Conservation (phyloP, 2,113 vertebrate genomes). For the Pavo muticus region DNA sequence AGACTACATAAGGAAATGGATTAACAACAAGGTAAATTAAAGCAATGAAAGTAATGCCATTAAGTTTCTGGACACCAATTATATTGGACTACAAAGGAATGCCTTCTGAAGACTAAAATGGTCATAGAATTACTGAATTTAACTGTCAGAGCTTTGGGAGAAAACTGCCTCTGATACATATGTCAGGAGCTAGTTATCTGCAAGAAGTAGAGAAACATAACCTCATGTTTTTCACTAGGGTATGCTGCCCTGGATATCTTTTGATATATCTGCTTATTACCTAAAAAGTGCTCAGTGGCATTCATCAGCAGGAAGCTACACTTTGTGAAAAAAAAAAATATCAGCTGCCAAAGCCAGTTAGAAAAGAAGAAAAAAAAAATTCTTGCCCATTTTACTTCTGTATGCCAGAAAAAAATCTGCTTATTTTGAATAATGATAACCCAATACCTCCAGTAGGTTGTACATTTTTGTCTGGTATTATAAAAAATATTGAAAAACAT, state of each 20-base stretch:
- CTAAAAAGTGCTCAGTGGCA: slow-evolving; percentile 25
- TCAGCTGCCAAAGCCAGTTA: slow-evolving; percentile 31
- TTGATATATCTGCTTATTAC: slow-evolving; percentile 39
- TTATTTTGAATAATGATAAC: not conserved
- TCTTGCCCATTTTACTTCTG: not conserved
- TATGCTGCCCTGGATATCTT: slow-evolving; percentile 43
- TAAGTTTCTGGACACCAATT: not conserved
- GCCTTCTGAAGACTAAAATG: not conserved
- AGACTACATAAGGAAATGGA: not conserved
- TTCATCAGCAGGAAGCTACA: slow-evolving; percentile 31
- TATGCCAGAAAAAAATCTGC: not conserved
- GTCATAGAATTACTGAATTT: not conserved
- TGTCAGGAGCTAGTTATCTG: slow-evolving; percentile 16
- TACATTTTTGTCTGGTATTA: not conserved
- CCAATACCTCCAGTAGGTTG: not conserved
- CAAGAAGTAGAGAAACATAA: not conserved
- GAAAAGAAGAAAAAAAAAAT: not conserved
- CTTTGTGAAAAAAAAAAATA: not conserved
- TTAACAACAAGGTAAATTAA: not conserved
- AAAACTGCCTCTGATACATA: not conserved
- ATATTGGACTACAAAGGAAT: not conserved
- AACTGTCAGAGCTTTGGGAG: not conserved
- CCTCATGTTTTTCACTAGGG: slow-evolving; percentile 45
- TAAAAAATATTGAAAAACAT: not conserved
- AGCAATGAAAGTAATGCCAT: not conserved